phyloP scores from a whole-genome alignment of 2,797 vertebrate genomes.

The Premnoplex brunnescens region DNA sequence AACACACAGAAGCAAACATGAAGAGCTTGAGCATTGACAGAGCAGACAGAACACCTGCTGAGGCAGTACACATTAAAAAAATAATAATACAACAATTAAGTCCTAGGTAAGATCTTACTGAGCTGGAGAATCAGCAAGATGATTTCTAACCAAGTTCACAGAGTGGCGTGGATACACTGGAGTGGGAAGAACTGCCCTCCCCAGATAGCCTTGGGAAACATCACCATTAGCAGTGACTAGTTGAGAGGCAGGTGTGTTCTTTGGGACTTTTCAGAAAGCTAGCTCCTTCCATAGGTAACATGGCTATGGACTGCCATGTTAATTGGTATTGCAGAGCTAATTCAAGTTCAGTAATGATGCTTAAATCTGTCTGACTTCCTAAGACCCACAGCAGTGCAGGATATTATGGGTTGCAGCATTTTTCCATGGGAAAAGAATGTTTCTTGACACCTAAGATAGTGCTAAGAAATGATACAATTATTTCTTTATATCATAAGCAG shows the following conservation, averaged over 20 bases:
- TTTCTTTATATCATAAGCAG: neutral
- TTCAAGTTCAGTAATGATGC: neutral
- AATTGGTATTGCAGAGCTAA: neutral
- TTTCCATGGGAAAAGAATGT: neutral
- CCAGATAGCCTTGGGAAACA: neutral
- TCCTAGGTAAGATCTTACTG: neutral
- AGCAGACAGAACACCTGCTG: neutral
- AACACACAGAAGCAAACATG: rapidly evolving
- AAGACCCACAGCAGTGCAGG: neutral
- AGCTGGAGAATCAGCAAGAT: neutral
- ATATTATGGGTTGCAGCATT: neutral
- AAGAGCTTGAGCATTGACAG: neutral
- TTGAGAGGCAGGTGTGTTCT: neutral
- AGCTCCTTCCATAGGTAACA: neutral
- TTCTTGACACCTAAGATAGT: neutral
- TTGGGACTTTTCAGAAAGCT: neutral
- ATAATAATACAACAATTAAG: neutral
- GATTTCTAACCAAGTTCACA: neutral
- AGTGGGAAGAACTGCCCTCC: neutral
- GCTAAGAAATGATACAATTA: neutral
- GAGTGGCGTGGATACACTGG: neutral
- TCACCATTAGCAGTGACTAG: neutral
- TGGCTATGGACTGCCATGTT: neutral
- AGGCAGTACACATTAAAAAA: neutral
- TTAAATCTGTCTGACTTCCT: neutral